Conservation (phyloP, 1,140 invertebrate genomes). For the roundworm (Caenorhabditis elegans) region WBcel235 BX284604.4:7936001-7936500, state of each 20-base stretch:
- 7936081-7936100: conserved; percentile 10
- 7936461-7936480: conserved; percentile 27
- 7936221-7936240: no score
- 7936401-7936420: neutral
- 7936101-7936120: neutral
- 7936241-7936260: no score
- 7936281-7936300: conserved; percentile 34
- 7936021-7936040: neutral
- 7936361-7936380: conserved; percentile 37
- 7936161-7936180: neutral
- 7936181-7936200: neutral
- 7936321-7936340: neutral
- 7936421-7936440: neutral
- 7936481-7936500: conserved; percentile 12
- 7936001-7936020: neutral
- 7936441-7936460: conserved; percentile 35
- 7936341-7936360: neutral
- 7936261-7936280: no score
- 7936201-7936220: no score
- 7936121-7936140: neutral
- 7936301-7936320: conserved; percentile 32
- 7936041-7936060: conserved; percentile 23
- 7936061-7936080: conserved; percentile 15
- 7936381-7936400: conserved; percentile 28
- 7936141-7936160: conserved; percentile 3